Evolutionary conservation across 2,888 invertebrate genomes (phyloP).

Genomic region (Sympetrum striolatum): DNA sequence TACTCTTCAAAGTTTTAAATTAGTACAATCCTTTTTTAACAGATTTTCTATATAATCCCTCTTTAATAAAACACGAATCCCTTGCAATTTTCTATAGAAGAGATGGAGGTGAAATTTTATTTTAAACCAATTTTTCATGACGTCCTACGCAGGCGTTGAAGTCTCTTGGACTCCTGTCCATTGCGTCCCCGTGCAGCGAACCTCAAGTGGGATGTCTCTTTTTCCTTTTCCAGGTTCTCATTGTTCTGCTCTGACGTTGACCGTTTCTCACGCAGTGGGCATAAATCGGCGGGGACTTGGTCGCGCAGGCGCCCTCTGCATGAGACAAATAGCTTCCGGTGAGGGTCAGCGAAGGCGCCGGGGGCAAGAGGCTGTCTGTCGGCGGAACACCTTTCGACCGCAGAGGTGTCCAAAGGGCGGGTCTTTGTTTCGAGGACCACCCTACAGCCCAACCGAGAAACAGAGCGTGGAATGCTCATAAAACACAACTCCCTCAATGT

Average conservation of each 20-base stretch:
- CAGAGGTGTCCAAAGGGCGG: constrained; percentile 21
- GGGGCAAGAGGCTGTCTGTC: background rate
- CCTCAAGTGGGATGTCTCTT: background rate
- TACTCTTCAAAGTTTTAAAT: too few species aligned
- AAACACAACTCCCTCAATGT: background rate
- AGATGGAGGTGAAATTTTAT: too few species aligned
- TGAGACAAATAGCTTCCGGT: constrained; percentile 36
- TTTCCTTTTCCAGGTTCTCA: background rate
- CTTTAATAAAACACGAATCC: too few species aligned
- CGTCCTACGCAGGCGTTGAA: background rate
- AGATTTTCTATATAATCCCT: too few species aligned
- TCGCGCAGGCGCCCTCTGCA: constrained; percentile 19
- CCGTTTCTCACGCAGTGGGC: background rate
- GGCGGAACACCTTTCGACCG: constrained; percentile 2
- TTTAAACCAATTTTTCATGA: too few species aligned
- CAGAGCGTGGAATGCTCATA: constrained; percentile 17
- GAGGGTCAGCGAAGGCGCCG: constrained; percentile 10
- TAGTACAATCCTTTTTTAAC: too few species aligned
- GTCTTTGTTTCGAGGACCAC: constrained; percentile 11
- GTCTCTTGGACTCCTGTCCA: background rate
- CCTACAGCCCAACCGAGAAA: background rate
- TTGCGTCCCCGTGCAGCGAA: background rate
- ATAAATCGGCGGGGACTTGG: background rate
- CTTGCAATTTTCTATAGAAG: too few species aligned
- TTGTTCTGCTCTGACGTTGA: background rate